phyloP scores from a whole-genome alignment of 2,113 vertebrate species.

The Merops nubicus region DNA sequence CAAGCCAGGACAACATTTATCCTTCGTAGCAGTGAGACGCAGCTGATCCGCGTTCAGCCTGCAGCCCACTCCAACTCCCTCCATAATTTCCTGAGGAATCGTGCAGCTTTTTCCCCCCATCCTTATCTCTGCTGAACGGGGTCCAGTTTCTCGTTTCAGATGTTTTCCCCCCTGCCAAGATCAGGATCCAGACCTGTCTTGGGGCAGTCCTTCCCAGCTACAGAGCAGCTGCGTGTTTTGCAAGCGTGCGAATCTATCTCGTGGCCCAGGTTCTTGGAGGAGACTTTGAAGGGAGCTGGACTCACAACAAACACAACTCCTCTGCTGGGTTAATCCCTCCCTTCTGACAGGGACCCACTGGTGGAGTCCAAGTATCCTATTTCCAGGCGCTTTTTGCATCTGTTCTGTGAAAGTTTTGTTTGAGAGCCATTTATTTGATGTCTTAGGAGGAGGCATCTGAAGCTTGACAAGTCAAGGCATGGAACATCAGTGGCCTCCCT shows the following conservation, averaged over 20 bases:
- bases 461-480: slow-evolving; percentile 25
- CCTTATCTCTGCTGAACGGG: slow-evolving; percentile 1
- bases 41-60: neutral
- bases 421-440: slow-evolving; percentile 35
- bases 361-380: neutral
- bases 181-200: slow-evolving; percentile 40
- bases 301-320: slow-evolving; percentile 16
- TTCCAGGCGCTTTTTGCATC: slow-evolving; percentile 41
- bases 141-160: neutral
- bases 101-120: neutral
- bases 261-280: slow-evolving; percentile 8
- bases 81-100: neutral
- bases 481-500: neutral
- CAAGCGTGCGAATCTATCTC: neutral
- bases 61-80: neutral
- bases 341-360: slow-evolving; percentile 20
- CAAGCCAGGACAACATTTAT: neutral
- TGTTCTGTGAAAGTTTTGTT: slow-evolving; percentile 40
- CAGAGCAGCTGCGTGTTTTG: slow-evolving; percentile 42
- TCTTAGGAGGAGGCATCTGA: slow-evolving; percentile 39
- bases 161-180: neutral
- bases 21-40: neutral
- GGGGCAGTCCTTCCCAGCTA: neutral
- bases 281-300: slow-evolving; percentile 55
- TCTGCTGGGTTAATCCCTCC: slow-evolving; percentile 31